phyloP scores from a whole-genome alignment of 1,140 invertebrate species.

The Tetramorium alpestre region DNA sequence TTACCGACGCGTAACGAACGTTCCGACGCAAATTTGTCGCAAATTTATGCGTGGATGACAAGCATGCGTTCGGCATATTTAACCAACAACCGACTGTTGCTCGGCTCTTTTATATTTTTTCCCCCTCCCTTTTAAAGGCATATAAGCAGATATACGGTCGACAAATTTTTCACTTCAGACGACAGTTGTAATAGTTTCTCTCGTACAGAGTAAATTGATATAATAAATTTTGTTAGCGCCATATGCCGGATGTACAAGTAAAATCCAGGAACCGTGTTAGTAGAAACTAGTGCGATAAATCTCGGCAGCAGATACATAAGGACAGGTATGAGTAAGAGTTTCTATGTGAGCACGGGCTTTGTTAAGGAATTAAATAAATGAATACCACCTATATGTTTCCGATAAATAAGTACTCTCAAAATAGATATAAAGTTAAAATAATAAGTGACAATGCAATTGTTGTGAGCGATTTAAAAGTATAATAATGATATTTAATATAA shows the following conservation, averaged over 20 bases:
- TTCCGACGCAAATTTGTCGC: neutral
- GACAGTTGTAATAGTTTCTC: neutral
- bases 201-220: neutral
- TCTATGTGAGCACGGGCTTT: neutral
- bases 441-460: neutral
- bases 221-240: neutral
- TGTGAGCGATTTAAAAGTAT: slow-evolving; percentile 9
- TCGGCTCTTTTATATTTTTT: neutral
- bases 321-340: neutral
- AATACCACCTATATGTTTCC: neutral
- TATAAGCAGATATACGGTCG: neutral
- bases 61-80: neutral
- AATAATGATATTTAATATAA: slow-evolving; percentile 20
- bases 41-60: neutral
- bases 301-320: neutral
- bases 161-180: neutral
- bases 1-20: neutral
- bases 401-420: neutral
- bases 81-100: neutral
- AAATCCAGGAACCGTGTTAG: neutral
- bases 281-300: neutral
- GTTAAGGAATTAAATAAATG: neutral
- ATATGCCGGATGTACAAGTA: neutral
- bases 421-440: neutral
- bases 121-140: neutral